phyloP scores from a whole-genome alignment of 1,140 invertebrate species.

The Dreissena rostriformis region DNA sequence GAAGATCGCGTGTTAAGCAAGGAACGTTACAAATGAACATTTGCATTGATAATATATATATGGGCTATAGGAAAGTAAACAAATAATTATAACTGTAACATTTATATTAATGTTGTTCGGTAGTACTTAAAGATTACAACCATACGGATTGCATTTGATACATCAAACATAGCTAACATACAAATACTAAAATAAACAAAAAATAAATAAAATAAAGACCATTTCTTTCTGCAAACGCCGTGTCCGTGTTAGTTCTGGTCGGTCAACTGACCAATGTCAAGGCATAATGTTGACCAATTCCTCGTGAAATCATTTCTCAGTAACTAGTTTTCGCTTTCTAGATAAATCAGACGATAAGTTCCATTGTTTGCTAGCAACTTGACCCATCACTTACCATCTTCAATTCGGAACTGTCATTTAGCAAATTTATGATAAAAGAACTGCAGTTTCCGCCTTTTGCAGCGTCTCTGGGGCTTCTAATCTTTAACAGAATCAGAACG shows the following conservation, averaged over 20 bases:
- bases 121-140: no score
- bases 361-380: conserved; percentile 49
- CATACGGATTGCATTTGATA: no score
- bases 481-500: conserved; percentile 45
- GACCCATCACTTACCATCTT: conserved; percentile 57
- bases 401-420: conserved; percentile 60
- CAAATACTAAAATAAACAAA: no score
- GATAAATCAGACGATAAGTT: conserved; percentile 53
- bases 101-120: no score
- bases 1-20: no score
- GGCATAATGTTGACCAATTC: background rate
- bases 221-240: no score
- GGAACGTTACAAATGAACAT: no score
- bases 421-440: conserved; percentile 60
- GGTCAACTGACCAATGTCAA: background rate
- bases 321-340: conserved; percentile 43
- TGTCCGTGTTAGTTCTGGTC: background rate
- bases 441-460: conserved; percentile 38
- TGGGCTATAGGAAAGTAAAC: no score
- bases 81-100: no score
- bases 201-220: no score
- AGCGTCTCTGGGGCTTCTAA: conserved; percentile 15
- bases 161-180: no score
- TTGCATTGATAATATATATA: no score
- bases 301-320: conserved; percentile 9